Evolutionary conservation across 2,888 invertebrate genomes (phyloP), one percentile per base, ranked within the genome.

Genomic region (Dorcus parallelipipedus): DNA sequence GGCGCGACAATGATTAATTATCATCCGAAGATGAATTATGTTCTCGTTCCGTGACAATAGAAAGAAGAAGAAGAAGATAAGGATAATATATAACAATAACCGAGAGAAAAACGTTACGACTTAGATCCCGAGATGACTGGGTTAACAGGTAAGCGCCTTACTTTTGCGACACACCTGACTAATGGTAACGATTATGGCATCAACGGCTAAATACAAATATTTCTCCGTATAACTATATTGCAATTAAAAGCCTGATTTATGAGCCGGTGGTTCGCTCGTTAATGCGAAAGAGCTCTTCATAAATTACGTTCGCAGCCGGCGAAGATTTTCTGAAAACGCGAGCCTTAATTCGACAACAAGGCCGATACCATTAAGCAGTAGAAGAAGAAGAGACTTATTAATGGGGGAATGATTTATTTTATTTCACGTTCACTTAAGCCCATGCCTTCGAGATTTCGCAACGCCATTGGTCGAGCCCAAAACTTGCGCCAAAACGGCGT

Each of bases 201-300:
- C 48, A 52, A 45, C 57, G 26, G 57, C 49, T 57, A 57, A 57
- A 20, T 57, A 57, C 47, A 57, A 57, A 57, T 57, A 57, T 57
- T 52, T 57, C 57, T 49, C 33, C 38, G 57, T 49, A 57, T 57
- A 53, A 52, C 52, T 57, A 52, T 52, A 57, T 49, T 49, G 49
- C 57, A 41, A 52, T 53, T 57, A 57, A 52, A 57, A 57, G 53
- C 57, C 49, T 57, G 57, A 57, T 57, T 57, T 57, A 53, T 53
- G 17, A 38, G 53, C 33, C 9, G 10, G 14, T 3, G n/a, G 43
- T 43, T 20, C 20, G 20, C 20, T 20, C 20, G 20, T 20, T 20
- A 20, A 20, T 20, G 20, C 20, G 20, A 20, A 20, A 20, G 20
- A 20, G 20, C 20, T 20, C 20, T 20, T 20, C 20, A 20, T 20